Base-by-base conservation (phyloP, 2,113 vertebrate genomes). In the Tetraodon nigroviridis region DNA sequence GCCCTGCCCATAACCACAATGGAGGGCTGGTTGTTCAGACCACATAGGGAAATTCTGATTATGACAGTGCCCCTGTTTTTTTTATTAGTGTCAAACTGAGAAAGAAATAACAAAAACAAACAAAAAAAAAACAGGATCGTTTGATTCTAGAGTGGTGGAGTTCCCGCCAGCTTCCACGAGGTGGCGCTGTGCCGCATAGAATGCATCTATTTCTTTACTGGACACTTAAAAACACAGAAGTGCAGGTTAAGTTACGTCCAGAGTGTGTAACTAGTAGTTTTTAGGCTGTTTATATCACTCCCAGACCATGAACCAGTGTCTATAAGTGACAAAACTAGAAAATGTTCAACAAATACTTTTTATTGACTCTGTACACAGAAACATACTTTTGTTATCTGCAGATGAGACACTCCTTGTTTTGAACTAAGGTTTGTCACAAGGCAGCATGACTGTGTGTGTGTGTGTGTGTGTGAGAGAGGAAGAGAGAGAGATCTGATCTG, bases 331-430 rank as follows among this genome's bases (percentile, higher is more conserved):
- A 48, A 45, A 45, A 13, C 41, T 13, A 42, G 15, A 42, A 11
- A 45, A 1, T 15, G 42, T 45, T 15, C 17, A 45, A 45, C 4
- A 5, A 7, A 1, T 10, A 32, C 29, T 10, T 32, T 32, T 32
- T 32, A 32, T 32, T 32, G 29, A 32, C 29, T 7, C 27, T 29
- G 5, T 32, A 32, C 29, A 32, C 24, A 8, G 13, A 48, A 48
- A 47, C 55, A 66, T 32, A 29, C 42, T 19, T 21, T 46, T 45
- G 40, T 60, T 71, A 69, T 75, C 71, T 61, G 18, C 59, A 64
- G 37, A 18, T 16, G 5, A 44, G 32, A 53, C n/a, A 0, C 55
- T 40, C 29, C 29, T 32, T 32, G 29, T 32, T 32, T 32, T 32
- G 29, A 32, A 32, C 5, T 7, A 27, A 16, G 14, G 32, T 21